These are phyloP conservation scores for Balearica regulorum DNA, from an alignment of 2,797 vertebrate species.

Conservation along the genomic window DNA sequence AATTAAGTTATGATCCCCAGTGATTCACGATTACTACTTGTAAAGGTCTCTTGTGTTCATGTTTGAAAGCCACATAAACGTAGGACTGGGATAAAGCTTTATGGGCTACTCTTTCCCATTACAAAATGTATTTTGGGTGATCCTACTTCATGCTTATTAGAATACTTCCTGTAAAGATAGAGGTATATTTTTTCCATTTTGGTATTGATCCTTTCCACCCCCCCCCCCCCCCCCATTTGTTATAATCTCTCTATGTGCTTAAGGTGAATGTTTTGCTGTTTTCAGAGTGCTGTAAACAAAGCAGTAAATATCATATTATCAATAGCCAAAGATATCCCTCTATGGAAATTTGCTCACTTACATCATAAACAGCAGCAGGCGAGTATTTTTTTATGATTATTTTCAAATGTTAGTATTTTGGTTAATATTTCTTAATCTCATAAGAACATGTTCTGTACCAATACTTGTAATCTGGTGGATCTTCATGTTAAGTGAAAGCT, in stretches of 20 bases:
- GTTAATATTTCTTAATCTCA: background rate
- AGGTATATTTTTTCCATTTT: background rate
- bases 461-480: background rate
- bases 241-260: background rate
- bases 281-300: conserved; percentile 78
- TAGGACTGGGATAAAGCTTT: background rate
- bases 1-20: background rate
- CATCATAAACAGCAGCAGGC: conserved; percentile 82
- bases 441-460: background rate
- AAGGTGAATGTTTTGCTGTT: conserved; percentile 7
- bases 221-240: background rate
- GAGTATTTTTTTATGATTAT: background rate
- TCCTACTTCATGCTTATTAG: background rate
- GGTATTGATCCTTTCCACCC: background rate
- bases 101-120: background rate
- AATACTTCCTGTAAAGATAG: background rate
- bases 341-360: conserved; percentile 79
- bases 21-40: background rate
- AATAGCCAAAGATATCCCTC: conserved; percentile 76
- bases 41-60: background rate
- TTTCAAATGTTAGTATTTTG: background rate
- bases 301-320: conserved; percentile 74
- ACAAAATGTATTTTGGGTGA: background rate
- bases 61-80: background rate
- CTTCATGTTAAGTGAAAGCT: background rate